phyloP scores from a whole-genome alignment of 2,797 vertebrate species.

The Melopsittacus undulatus region DNA sequence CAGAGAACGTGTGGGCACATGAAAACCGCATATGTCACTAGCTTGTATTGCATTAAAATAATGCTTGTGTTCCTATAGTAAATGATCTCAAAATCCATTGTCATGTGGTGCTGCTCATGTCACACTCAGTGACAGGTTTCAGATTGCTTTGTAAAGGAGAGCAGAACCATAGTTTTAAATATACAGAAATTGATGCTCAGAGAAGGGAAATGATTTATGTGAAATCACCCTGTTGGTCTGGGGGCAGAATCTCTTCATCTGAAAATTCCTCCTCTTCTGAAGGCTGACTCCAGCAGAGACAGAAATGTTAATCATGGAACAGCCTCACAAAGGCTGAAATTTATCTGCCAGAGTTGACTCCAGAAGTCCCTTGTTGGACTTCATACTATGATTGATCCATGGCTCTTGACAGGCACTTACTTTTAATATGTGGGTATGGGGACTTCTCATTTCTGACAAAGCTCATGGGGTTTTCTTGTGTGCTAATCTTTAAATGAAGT shows the following conservation, averaged over 20 bases:
- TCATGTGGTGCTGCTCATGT: not conserved
- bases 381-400: not conserved
- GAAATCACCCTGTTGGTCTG: not conserved
- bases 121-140: not conserved
- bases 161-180: not conserved
- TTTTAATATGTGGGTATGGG: not conserved
- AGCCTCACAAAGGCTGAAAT: not conserved
- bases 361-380: not conserved
- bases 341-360: not conserved
- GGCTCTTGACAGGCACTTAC: not conserved
- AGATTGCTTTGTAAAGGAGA: not conserved
- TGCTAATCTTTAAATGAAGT: not conserved
- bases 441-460: not conserved
- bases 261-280: not conserved
- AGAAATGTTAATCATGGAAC: not conserved
- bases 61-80: not conserved
- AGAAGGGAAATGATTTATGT: not conserved
- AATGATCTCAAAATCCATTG: not conserved
- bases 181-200: not conserved
- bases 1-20: not conserved
- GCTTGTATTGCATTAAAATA: not conserved
- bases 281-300: not conserved
- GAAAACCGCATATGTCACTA: not conserved
- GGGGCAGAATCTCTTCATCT: not conserved
- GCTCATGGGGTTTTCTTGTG: rapidly evolving